phyloP scores from a whole-genome alignment of 2,113 vertebrate genomes.

The Marcusenius ussheri region DNA sequence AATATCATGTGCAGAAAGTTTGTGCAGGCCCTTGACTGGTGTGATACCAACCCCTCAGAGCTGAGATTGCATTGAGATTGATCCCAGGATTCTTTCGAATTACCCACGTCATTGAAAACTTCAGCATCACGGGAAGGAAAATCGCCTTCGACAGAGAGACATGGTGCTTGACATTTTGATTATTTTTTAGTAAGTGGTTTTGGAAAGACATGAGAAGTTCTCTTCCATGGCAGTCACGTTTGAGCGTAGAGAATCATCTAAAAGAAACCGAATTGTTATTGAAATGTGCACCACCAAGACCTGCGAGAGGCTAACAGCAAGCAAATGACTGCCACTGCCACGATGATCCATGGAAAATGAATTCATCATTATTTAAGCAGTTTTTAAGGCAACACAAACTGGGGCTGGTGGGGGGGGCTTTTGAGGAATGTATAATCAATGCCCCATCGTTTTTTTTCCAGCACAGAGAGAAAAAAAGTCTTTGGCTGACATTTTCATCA shows the following conservation, averaged over 20 bases:
- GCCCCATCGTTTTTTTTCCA: not conserved
- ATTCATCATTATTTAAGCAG: conserved; percentile 1
- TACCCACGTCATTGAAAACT: not conserved
- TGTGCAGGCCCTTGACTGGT: not conserved
- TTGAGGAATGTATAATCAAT: not conserved
- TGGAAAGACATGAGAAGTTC: not conserved
- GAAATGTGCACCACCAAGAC: not conserved
- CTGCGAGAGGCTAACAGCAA: not conserved
- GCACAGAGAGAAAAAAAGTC: not conserved
- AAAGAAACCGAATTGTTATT: not conserved
- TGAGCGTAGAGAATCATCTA: not conserved
- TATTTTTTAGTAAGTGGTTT: conserved; percentile 6
- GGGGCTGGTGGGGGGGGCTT: not conserved
- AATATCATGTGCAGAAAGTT: not conserved
- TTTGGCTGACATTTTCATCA: not conserved
- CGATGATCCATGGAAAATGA: not conserved
- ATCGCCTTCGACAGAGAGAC: not conserved
- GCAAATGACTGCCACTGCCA: conserved; percentile 9
- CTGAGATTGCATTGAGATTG: conserved; percentile 1
- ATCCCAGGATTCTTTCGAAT: not conserved
- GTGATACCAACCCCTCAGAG: not conserved
- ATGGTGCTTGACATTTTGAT: not conserved
- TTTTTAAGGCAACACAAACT: not conserved
- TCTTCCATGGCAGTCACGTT: not conserved
- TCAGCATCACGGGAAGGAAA: not conserved